phyloP scores from a whole-genome alignment of 92 coral and sea anemone species.

The Parazoanthus swiftii region DNA sequence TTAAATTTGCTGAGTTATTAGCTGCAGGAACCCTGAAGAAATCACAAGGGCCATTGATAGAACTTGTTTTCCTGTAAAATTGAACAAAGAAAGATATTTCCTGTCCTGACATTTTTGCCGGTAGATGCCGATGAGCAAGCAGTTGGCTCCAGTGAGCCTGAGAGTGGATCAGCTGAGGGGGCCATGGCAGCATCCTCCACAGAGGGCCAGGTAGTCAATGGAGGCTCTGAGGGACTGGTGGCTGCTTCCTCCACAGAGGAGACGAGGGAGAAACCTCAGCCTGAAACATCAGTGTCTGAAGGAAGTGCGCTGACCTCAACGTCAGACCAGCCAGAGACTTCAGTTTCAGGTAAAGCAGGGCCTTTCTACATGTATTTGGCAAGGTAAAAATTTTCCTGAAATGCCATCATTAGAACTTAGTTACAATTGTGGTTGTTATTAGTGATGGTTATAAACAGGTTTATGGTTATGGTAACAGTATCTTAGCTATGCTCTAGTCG shows the following conservation, averaged over 20 bases:
- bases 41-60: not conserved
- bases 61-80: not conserved
- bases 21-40: too few species aligned
- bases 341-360: conserved; percentile 42
- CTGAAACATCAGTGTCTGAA: conserved; percentile 19
- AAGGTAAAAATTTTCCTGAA: too few species aligned
- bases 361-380: not conserved
- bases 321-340: conserved; percentile 7
- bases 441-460: too few species aligned
- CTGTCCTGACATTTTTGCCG: not conserved
- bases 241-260: conserved; percentile 32
- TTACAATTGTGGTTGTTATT: too few species aligned
- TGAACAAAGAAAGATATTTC: not conserved
- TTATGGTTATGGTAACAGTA: too few species aligned
- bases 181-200: conserved; percentile 28
- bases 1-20: too few species aligned
- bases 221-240: conserved; percentile 17
- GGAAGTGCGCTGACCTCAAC: conserved; percentile 15
- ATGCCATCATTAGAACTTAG: too few species aligned
- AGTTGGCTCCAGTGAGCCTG: conserved; percentile 85
- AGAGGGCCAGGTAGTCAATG: conserved; percentile 16
- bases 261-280: not conserved
- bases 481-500: too few species aligned
- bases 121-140: conserved; percentile 72
- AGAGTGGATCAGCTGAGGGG: conserved; percentile 44